These are phyloP conservation scores for Carlito syrichta DNA, from an alignment of 2,113 vertebrate species.

Conservation along the genomic window DNA sequence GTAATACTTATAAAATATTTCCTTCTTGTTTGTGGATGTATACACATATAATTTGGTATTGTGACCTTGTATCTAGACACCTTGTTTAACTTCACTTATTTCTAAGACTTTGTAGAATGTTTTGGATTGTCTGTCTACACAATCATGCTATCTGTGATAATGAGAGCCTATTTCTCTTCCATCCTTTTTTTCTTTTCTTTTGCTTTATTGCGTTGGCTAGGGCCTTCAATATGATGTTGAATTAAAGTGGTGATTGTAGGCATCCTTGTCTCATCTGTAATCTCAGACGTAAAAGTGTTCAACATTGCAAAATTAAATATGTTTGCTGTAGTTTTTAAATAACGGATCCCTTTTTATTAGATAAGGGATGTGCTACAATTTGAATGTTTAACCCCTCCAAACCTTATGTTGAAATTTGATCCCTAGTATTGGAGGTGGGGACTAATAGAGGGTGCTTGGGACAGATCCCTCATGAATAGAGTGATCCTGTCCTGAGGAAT, in stretches of 20 bases:
- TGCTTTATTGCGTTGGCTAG: not conserved
- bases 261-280: not conserved
- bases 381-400: not conserved
- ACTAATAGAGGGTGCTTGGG: not conserved
- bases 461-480: not conserved
- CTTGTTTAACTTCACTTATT: conserved; percentile 22
- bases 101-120: not conserved
- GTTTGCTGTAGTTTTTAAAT: not conserved
- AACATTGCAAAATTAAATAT: not conserved
- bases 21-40: not conserved
- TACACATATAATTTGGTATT: not conserved
- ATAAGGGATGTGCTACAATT: not conserved
- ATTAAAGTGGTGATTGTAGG: not conserved
- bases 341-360: not conserved
- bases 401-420: not conserved
- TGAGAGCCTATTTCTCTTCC: not conserved
- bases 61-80: not conserved
- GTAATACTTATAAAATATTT: not conserved
- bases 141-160: not conserved
- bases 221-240: not conserved
- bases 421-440: not conserved
- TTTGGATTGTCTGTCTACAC: not conserved
- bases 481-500: not conserved
- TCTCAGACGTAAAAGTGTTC: not conserved
- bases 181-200: not conserved